Evolutionary conservation across 2,888 invertebrate species (phyloP), one percentile per base, ranked within the genome.

Genomic region (Pseudoips prasinana): DNA sequence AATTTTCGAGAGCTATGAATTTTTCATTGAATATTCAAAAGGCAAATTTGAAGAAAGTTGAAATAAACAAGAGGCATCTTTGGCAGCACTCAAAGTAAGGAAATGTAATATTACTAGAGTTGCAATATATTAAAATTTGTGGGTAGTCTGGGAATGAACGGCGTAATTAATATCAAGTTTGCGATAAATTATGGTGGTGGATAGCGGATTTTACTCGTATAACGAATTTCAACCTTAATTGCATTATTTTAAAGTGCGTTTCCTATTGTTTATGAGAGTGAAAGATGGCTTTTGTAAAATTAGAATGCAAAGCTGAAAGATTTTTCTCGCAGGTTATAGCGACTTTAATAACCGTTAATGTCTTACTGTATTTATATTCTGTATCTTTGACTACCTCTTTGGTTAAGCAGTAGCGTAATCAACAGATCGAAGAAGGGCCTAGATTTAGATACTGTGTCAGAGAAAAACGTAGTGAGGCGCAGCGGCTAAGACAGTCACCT

Each of bases 101-200:
- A 33, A 44, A 49, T 33, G 33, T 51, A 39, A 46, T 58, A 50
- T 55, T 61, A 62, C 56, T 58, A 54, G 41, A 46, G 44, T 40
- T 53, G 59, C 64, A 67, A 73, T 76, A 73, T 74, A 77, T 75
- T 66, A 72, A 64, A 78, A 75, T 75, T 75, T 77, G 72, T 58
- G 74, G 75, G 60, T 68, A 73, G 65, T 73, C 73, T 54, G 62
- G 50, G 56, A 65, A 58, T 64, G 51, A 47, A 59, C 61, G 51
- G 44, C 64, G 80, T 83, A 84, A 84, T 85, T 84, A 85, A 83
- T 85, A 84, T 76, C 77, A 83, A 81, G 77, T 83, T 82, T 73
- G 79, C 64, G 57, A 72, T 73, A 70, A 74, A 78, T 80, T 78
- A 78, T 69, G 53, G 29, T 46, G 38, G 53, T 39, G 36, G 39